A percentile compares a stretch with the other conserved stretches of the same genome.
Conservation (phyloP, 2,113 vertebrate genomes). For the Emberiza fucata region DNA sequence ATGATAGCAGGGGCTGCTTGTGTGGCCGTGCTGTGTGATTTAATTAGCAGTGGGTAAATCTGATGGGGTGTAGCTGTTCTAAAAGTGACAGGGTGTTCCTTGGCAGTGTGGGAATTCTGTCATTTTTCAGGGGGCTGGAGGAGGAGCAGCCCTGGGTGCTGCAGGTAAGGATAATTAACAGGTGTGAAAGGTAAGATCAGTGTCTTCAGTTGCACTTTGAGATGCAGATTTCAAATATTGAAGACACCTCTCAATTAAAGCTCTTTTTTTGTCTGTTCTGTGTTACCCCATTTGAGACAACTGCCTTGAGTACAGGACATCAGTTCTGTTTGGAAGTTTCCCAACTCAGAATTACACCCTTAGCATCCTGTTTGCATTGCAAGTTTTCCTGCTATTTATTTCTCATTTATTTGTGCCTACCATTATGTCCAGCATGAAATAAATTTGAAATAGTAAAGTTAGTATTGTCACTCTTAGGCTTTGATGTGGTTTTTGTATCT, state of each 20-base stretch:
- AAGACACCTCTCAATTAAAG: not conserved
- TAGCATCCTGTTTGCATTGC: not conserved
- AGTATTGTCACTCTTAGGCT: not conserved
- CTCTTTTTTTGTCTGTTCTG: not conserved
- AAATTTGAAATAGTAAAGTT: not conserved
- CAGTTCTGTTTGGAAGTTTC: not conserved
- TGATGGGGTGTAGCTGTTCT: not conserved
- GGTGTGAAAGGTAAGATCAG: not conserved
- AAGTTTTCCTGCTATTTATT: not conserved
- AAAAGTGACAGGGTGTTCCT: rapidly evolving
- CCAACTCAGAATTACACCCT: not conserved
- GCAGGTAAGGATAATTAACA: not conserved
- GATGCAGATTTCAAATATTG: not conserved
- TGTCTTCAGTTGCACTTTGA: not conserved
- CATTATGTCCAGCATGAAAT: not conserved
- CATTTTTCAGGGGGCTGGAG: not conserved
- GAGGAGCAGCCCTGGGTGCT: not conserved
- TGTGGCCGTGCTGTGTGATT: not conserved
- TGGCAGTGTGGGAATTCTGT: not conserved
- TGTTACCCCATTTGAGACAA: not conserved
- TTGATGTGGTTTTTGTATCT: not conserved
- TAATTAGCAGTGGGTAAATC: rapidly evolving
- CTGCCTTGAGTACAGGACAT: not conserved
- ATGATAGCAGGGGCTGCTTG: rapidly evolving
- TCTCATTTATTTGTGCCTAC: not conserved